Percentiles rank a stretch among this genome's conserved stretches.
These are phyloP conservation scores for Astropecten irregularis DNA, from an alignment of 53 echinoderm and acorn worm genomes.

Conservation along the genomic window DNA sequence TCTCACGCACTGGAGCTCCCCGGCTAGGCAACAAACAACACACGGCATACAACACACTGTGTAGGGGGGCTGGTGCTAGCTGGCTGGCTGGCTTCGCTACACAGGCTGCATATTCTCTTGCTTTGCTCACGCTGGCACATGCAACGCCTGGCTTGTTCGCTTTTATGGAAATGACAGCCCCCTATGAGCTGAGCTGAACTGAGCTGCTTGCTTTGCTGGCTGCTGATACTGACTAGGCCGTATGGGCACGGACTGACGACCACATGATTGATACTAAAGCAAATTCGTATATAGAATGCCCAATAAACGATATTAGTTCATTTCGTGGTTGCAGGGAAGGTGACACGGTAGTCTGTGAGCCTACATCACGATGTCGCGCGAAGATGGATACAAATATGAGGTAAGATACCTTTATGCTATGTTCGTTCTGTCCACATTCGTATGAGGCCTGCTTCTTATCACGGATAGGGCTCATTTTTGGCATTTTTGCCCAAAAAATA, in stretches of 20 bases:
- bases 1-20: neutral
- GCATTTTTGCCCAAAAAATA: too few relatives aligned
- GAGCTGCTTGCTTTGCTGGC: too few relatives aligned
- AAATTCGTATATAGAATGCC: conserved; percentile 49
- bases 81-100: too few relatives aligned
- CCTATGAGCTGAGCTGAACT: neutral
- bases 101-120: neutral
- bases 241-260: conserved; percentile 1
- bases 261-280: conserved; percentile 43
- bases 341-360: neutral
- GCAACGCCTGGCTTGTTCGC: conserved; percentile 43
- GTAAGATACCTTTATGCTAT: neutral
- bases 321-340: conserved; percentile 6
- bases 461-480: too few relatives aligned
- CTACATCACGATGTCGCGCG: neutral
- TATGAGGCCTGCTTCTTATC: too few relatives aligned
- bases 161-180: conserved; percentile 35
- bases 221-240: too few relatives aligned
- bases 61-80: neutral
- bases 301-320: conserved; percentile 46
- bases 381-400: conserved; percentile 51
- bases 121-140: too few relatives aligned
- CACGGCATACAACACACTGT: neutral
- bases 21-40: neutral
- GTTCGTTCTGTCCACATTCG: neutral